Conservation (phyloP, 2,113 vertebrate species). For the Phaethornis superciliosus region DNA sequence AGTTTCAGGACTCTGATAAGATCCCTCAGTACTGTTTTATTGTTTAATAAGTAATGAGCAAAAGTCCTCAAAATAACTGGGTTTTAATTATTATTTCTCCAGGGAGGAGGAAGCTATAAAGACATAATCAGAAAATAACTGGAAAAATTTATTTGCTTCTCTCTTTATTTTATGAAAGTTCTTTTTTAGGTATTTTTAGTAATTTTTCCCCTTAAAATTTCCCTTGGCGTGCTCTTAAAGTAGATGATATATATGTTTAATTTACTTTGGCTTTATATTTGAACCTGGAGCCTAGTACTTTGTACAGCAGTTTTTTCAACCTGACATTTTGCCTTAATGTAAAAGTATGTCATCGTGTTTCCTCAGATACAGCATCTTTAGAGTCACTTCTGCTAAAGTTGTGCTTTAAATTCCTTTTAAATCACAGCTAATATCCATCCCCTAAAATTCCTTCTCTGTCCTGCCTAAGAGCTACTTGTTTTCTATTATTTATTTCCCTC, state of each 20-base stretch:
- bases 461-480: background rate
- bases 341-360: background rate
- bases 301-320: background rate
- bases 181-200: background rate
- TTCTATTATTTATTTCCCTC: conserved; percentile 22
- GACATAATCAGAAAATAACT: conserved; percentile 40
- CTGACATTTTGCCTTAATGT: background rate
- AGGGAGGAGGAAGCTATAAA: background rate
- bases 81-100: conserved; percentile 17
- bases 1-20: background rate
- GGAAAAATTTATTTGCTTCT: background rate
- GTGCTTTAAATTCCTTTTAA: background rate
- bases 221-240: background rate
- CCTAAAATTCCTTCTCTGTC: conserved; percentile 1
- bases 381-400: background rate
- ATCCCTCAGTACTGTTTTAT: background rate
- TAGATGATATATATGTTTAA: background rate
- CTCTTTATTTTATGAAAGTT: background rate
- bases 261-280: background rate
- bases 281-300: background rate
- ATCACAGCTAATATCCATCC: conserved; percentile 25
- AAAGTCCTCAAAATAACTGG: background rate
- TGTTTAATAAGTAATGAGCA: conserved; percentile 27
- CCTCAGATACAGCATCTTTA: background rate
- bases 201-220: background rate